phyloP scores from a whole-genome alignment of 2,888 invertebrate genomes.

The Spodoptera littoralis region DNA sequence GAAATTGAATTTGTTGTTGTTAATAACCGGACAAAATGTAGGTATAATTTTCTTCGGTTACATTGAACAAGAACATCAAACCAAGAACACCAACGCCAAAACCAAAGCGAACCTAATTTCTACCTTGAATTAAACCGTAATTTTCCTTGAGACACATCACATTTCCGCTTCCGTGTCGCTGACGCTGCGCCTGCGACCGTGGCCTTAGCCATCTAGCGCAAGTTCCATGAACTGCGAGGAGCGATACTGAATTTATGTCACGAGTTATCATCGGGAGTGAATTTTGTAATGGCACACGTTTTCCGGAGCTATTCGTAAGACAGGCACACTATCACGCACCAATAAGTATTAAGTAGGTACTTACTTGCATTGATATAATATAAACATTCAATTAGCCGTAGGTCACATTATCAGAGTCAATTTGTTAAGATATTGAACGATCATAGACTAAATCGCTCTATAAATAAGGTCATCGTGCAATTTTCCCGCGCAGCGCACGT shows the following conservation, averaged over 20 bases:
- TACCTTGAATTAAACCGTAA: not conserved
- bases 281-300: conserved; percentile 82
- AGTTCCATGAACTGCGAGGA: conserved; percentile 83
- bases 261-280: conserved; percentile 76
- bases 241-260: conserved; percentile 85
- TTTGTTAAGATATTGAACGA: conserved; percentile 23
- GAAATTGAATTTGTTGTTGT: too few species aligned
- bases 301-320: conserved; percentile 69
- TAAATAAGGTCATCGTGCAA: conserved; percentile 6
- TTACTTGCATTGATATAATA: conserved; percentile 11
- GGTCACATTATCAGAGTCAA: conserved; percentile 37
- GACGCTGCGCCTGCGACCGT: conserved; percentile 36
- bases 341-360: not conserved
- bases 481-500: conserved; percentile 13
- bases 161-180: conserved; percentile 37
- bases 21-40: too few species aligned
- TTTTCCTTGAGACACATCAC: conserved; percentile 7
- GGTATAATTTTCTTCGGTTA: too few species aligned
- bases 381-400: conserved; percentile 46
- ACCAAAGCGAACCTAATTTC: too few species aligned
- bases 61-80: too few species aligned
- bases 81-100: too few species aligned
- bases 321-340: conserved; percentile 24
- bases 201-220: conserved; percentile 64
- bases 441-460: conserved; percentile 18